A percentile compares a stretch with the other conserved stretches of the same genome.
These are phyloP conservation scores for Erythrocercus mccallii DNA, from an alignment of 2,113 vertebrate species.

Conservation along the genomic window DNA sequence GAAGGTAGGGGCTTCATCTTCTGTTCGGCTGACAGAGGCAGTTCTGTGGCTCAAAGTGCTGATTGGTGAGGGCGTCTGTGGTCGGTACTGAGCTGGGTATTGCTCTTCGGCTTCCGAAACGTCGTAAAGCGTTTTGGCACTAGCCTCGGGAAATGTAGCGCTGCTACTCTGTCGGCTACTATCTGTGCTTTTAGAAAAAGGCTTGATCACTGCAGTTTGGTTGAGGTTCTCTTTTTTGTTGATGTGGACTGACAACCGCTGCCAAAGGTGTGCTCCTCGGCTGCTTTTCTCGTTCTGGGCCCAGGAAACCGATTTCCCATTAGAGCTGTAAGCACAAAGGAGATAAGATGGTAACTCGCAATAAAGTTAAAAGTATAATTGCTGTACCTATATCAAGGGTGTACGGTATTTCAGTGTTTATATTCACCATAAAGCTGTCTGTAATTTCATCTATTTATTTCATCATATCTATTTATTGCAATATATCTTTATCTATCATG, in stretches of 20 bases:
- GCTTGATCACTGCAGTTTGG: slow-evolving; percentile 96
- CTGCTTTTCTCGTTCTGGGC: slow-evolving; percentile 89
- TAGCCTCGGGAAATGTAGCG: slow-evolving; percentile 72
- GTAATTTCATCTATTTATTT: not conserved
- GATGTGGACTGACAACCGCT: slow-evolving; percentile 93
- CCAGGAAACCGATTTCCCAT: slow-evolving; percentile 97
- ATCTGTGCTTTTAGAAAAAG: slow-evolving; percentile 91
- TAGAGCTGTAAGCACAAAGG: slow-evolving; percentile 80
- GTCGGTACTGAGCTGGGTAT: slow-evolving; percentile 78
- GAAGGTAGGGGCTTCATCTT: slow-evolving; percentile 78
- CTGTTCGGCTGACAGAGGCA: slow-evolving; percentile 77
- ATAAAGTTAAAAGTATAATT: not conserved
- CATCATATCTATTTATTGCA: not conserved
- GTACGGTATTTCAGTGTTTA: not conserved
- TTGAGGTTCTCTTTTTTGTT: slow-evolving; percentile 94
- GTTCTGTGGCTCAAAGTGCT: slow-evolving; percentile 88
- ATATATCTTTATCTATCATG: not conserved
- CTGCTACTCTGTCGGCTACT: slow-evolving; percentile 74
- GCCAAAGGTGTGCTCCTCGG: slow-evolving; percentile 94
- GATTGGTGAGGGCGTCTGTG: slow-evolving; percentile 90
- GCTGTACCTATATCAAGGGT: not conserved
- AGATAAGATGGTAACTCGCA: not conserved
- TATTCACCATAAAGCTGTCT: not conserved
- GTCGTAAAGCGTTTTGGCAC: slow-evolving; percentile 84
- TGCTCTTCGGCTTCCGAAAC: slow-evolving; percentile 86